phyloP scores from a whole-genome alignment of 2,113 vertebrate species.

The Cyanoramphus novaezelandiae region DNA sequence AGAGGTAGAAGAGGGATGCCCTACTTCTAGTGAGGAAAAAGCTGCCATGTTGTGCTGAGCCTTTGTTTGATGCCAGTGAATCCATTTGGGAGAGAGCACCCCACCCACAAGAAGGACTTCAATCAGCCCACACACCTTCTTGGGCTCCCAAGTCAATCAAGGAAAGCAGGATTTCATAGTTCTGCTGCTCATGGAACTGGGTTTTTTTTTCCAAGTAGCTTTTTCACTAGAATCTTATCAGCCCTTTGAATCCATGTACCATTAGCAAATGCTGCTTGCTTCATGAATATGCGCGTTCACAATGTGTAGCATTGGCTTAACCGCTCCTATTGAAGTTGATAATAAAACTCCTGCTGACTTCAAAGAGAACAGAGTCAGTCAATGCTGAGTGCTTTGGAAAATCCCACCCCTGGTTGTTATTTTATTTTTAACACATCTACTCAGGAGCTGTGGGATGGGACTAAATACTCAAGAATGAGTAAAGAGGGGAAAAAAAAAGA shows the following conservation, averaged over 20 bases:
- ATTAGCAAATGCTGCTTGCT: constrained; percentile 16
- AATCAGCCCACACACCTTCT: neutral
- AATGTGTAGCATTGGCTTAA: constrained; percentile 13
- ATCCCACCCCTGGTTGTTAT: constrained; percentile 56
- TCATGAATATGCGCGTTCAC: constrained; percentile 54
- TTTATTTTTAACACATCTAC: constrained; percentile 41
- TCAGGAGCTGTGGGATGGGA: constrained; percentile 6
- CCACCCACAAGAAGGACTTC: constrained; percentile 16
- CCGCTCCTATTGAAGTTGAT: constrained; percentile 44
- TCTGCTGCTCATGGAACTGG: neutral
- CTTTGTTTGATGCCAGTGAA: constrained; percentile 5
- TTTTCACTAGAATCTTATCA: constrained; percentile 33
- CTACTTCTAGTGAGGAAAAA: constrained; percentile 55
- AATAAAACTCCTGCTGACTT: constrained; percentile 63
- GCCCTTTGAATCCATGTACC: constrained; percentile 22
- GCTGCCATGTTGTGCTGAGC: constrained; percentile 40
- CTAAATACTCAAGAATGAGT: constrained; percentile 36
- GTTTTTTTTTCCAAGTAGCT: neutral
- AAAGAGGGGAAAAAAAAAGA: neutral
- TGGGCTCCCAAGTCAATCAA: neutral
- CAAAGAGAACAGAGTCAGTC: constrained; percentile 41
- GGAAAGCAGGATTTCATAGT: neutral
- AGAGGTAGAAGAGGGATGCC: constrained; percentile 49
- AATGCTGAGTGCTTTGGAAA: constrained; percentile 44
- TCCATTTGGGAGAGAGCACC: constrained; percentile 21